Base-by-base conservation (phyloP, 2,888 invertebrate genomes). In the Drosophila merina region DNA sequence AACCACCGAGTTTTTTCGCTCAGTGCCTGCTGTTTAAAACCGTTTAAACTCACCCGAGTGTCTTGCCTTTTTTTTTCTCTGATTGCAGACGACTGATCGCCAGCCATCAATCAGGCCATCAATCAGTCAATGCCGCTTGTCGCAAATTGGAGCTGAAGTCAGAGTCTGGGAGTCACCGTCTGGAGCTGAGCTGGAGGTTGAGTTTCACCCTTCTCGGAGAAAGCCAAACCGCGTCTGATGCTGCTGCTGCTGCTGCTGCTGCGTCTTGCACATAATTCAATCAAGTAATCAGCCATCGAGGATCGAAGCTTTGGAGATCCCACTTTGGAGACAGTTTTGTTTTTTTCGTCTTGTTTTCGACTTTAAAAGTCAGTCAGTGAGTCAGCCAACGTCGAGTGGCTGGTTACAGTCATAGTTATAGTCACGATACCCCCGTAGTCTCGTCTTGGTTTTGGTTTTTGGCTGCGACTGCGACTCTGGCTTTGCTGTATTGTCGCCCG, bases 261-360 rank as follows among this genome's bases (percentile, higher is more conserved):
- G 55, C 67, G 66, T 73, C 73, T 76, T 74, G 63, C 76, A 67
- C 71, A 77, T 77, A 77, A 77, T 77, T 77, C 78, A 78, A 77
- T 78, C 77, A 57, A 64, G 73, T 59, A 57, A 57, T 62, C 64
- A 59, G 67, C 57, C 66, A 68, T 12, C 48, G 10, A 49, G 48
- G 58, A 28, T 42, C 33, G 26, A 26, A n/a, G n/a, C 48, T 36
- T 14, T 10, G 38, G 31, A 57, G 48, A 31, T 28, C 26, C 26
- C 40, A 33, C n/a, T 45, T 59, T 28, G 58, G 62, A 58, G 48
- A 57, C 58, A 48, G 9, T 57, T 10, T 31, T 36, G 26, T 44
- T 14, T 9, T 9, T 42, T 31, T 57, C 40, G 45, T 20, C 20
- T 20, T 20, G 36, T 14, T 47, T 57, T 47, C 47, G 45, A 51